Evolutionary conservation across 1,140 invertebrate genomes (phyloP), one percentile per base, ranked within the genome.

Genomic region (Drosophila suzukii): DNA sequence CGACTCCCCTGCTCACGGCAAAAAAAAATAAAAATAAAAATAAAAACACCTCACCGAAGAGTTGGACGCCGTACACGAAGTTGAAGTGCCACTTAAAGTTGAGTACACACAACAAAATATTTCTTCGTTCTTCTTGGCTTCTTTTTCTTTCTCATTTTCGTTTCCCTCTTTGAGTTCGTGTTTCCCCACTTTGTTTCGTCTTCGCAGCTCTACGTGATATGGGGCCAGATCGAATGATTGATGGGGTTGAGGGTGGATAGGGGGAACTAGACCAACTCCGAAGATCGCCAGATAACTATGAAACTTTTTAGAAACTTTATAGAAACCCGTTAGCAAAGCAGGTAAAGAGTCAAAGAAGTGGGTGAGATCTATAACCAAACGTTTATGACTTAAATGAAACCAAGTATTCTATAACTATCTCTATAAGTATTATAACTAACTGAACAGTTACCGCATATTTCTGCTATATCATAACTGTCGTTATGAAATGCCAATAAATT

Each of bases 61-160:
- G 60, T 59, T 43, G 27, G 11, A 44, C 41, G 62, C 38, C 47
- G 67, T 58, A 68, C 60, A 70, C 46, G 46, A 81, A 59, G 78
- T 77, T 58, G 47, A 66, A 85, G 58, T 76, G 77, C 55, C 78
- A 67, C 81, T 81, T 77, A 58, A 67, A 47, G 63, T 57, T 53
- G 57, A 77, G 75, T 71, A 65, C 78, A 82, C 73, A 82, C 53
- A 71, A 71, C 68, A 49, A 71, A 71, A 71, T 71, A 71, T 36
- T 71, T 57, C 68, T 70, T 39, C 20, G 34, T 71, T 71, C 66
- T 71, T n/a, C 13, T 27, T 30, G 24, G n/a, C 24, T 11, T 50
- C 30, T n/a, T 17, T 10, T 30, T 12, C 27, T n/a, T 15, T 17
- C 39, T 57, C 55, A 39, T 51, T 51, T 54, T 50, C 55, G 32